Evolutionary conservation across 2,113 vertebrate species (phyloP), one percentile per base, ranked within the genome.

Genomic region (Bambusicola thoracicus): DNA sequence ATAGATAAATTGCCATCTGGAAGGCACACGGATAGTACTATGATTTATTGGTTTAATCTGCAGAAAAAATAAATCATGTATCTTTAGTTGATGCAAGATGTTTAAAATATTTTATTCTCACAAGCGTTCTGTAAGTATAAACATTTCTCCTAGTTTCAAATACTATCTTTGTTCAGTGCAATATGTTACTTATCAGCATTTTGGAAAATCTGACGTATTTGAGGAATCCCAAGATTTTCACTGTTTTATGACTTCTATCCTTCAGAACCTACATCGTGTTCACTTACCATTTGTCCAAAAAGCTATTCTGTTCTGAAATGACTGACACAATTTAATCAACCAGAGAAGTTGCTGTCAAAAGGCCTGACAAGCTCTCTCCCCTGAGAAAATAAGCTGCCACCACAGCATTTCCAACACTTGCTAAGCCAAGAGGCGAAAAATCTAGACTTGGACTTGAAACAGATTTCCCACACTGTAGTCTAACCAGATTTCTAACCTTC

Each of bases 41-140:
- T 98, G 98, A 91, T 98, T 97, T 95, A 98, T 97, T 25, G 98
- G 98, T 87, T 79, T 97, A 95, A 98, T 98, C 98, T 98, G 95
- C 55, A 98, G 85, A 91, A 95, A 83, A 81, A 93, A 80, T 90
- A 86, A 87, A 74, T 56, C 11, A 67, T 63, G 81, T 8, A 73
- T 69, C 79, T 75, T 92, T 87, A 91, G 56, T 43, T 62, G 41
- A 80, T 78, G 70, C 51, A 90, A 93, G 67, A 75, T 55, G 43
- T 93, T 93, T 95, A 87, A 77, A 95, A 85, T 91, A 81, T 72
- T 92, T 94, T 76, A 41, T 75, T 84, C 67, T 83, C 66, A 93
- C 87, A 90, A 75, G 4, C 19, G 73, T 77, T 87, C 43, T 43
- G 81, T 65, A 80, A 67, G 83, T 62, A 90, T 36, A 90, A 93